phyloP scores from a whole-genome alignment of 2,113 vertebrate genomes.

The Microcebus lehilahytsara region DNA sequence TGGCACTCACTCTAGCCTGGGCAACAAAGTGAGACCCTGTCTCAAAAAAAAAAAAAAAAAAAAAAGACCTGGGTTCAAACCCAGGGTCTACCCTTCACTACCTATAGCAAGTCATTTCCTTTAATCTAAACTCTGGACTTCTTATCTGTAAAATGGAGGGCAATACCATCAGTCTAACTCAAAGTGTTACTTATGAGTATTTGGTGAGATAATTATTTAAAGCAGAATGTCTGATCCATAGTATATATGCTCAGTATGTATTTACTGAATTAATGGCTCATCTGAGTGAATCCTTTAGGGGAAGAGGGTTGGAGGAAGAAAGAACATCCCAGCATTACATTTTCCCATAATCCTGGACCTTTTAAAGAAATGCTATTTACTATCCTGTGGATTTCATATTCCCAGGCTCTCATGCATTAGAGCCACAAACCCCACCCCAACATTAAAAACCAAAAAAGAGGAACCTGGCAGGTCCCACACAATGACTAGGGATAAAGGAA shows the following conservation, averaged over 20 bases:
- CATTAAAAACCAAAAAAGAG: constrained; percentile 52
- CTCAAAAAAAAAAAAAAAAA: too few relatives aligned
- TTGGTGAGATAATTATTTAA: constrained; percentile 5
- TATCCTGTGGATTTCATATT: background rate
- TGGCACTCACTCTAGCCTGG: too few relatives aligned
- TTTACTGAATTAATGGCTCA: constrained; percentile 13
- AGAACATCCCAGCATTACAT: background rate
- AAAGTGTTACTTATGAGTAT: background rate
- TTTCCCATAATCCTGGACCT: background rate
- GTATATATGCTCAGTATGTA: background rate
- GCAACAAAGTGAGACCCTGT: too few relatives aligned
- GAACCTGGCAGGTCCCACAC: constrained; percentile 8
- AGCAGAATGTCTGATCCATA: background rate
- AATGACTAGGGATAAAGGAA: constrained; percentile 24
- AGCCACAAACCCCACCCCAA: background rate
- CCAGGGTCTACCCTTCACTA: background rate
- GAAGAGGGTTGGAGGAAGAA: background rate
- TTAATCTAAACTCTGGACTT: constrained; percentile 46
- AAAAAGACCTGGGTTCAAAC: constrained; percentile 18
- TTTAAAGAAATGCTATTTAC: background rate
- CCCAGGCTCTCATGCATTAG: background rate
- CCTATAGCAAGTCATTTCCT: constrained; percentile 12
- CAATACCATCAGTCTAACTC: constrained; percentile 7
- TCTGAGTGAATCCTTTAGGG: background rate
- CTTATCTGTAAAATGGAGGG: constrained; percentile 19